phyloP scores from a whole-genome alignment of 2,888 invertebrate species.

The Nephrotoma guestfalica region DNA sequence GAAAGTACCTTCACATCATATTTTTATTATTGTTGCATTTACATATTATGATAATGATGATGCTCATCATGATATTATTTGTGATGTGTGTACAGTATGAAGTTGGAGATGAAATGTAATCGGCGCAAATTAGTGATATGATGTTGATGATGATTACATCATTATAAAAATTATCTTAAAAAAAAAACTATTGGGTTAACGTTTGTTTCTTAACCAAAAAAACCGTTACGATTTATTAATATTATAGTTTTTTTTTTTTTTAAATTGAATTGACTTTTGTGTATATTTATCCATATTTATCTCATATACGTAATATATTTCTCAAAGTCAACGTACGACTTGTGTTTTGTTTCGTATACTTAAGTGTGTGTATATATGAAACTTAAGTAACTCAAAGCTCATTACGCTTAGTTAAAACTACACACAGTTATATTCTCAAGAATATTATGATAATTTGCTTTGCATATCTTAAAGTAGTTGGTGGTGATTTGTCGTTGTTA shows the following conservation, averaged over 20 bases:
- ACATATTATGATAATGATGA: not conserved
- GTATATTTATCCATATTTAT: not conserved
- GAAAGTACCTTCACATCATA: not conserved
- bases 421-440: not conserved
- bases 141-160: not conserved
- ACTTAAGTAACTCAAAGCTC: not conserved
- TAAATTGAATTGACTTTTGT: not conserved
- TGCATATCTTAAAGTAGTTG: not conserved
- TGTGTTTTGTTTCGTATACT: not conserved
- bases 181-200: not conserved
- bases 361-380: not conserved
- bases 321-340: not conserved
- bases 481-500: not conserved
- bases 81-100: not conserved
- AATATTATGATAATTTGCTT: not conserved
- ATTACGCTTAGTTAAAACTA: not conserved
- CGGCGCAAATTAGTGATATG: not conserved
- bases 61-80: not conserved
- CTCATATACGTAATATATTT: not conserved
- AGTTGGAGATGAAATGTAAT: not conserved
- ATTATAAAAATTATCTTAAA: not conserved
- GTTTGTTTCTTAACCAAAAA: not conserved
- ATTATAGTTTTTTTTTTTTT: not conserved
- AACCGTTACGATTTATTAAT: not conserved
- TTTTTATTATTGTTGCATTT: not conserved